Evolutionary conservation across 2,888 invertebrate species (phyloP), one percentile per base, ranked within the genome.

Genomic region (Plemyria rubiginata): DNA sequence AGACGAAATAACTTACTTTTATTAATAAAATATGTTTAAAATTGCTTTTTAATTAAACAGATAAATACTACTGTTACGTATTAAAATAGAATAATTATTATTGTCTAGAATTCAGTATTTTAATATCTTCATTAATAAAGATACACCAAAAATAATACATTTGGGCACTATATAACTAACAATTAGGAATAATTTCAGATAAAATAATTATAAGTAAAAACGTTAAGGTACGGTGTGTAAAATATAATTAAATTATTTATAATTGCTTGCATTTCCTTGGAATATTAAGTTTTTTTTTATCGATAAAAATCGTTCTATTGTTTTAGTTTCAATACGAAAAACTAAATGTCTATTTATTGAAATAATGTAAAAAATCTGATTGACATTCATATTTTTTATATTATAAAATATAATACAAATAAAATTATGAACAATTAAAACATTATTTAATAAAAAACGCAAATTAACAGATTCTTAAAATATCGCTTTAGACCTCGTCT

Each of bases 401-500:
- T 22, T 22, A 22, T 22, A 22, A 2, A 22, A 22, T 22, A 22
- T 22, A 22, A 22, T 3, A 32, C 9, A 38, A 3, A 38, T 38
- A 4, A 38, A 38, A 38, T 38, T 38, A 38, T 11, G 36, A 38
- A 11, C 36, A 38, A 11, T 11, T 38, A 13, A 41, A 41, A 13
- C 13, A 68, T 67, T 72, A 58, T 68, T 70, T 45, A 60, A 68
- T 65, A 40, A 57, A 40, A 57, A 74, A 65, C 63, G 70, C 57
- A 71, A 70, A 66, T 69, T 67, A 72, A 55, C 63, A 45, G 52
- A 57, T 55, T 53, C 16, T 41, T 46, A 60, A 75, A 62, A 54
- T 62, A 74, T 77, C 67, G 80, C 79, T 80, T 65, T 70, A 73
- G 76, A 79, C 74, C 70, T 81, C 77, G 78, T 84, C 83, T 84